Evolutionary conservation across 2,797 vertebrate genomes (phyloP).

Genomic region (Acrocephalus scirpaceus): DNA sequence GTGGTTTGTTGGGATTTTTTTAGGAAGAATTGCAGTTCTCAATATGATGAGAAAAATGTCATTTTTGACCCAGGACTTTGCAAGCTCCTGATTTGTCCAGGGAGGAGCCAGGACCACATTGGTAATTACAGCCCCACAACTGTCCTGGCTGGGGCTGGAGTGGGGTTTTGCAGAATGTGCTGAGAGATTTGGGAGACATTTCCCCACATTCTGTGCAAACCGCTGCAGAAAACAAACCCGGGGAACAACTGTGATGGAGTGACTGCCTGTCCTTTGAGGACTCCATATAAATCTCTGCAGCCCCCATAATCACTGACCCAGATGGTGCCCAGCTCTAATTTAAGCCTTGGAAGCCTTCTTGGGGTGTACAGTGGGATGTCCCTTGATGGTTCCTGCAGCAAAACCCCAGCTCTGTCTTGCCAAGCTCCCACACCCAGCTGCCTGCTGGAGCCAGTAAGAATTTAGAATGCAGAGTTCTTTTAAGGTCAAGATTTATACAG

Average conservation of each 20-base stretch:
- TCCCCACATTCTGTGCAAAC: not conserved
- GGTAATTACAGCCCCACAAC: not conserved
- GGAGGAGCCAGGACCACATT: not conserved
- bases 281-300: not conserved
- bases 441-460: not conserved
- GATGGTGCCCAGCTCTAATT: not conserved
- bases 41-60: not conserved
- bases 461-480: not conserved
- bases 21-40: not conserved
- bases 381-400: not conserved
- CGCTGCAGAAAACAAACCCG: not conserved
- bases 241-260: not conserved
- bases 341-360: not conserved
- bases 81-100: not conserved
- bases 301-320: not conserved
- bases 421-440: not conserved
- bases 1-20: not conserved
- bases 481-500: not conserved
- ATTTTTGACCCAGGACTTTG: not conserved
- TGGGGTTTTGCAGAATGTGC: conserved; percentile 3
- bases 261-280: not conserved
- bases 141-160: not conserved
- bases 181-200: not conserved
- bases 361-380: not conserved
- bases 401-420: not conserved